Evolutionary conservation across 1,140 invertebrate species (phyloP), one percentile per base, ranked within the genome.

Genomic region (Alviniconcha marisindica): DNA sequence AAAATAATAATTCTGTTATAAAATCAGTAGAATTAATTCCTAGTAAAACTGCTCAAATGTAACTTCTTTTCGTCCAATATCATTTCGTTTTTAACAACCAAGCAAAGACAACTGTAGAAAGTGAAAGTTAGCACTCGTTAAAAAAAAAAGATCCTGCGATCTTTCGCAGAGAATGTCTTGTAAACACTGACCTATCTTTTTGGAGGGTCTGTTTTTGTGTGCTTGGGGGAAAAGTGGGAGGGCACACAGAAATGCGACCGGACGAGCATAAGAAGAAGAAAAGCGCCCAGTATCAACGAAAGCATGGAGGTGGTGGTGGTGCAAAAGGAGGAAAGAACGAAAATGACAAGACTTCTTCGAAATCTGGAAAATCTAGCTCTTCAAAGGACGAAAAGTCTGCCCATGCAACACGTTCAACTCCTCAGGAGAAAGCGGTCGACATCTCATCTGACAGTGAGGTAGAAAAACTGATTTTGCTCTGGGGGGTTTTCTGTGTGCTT

Each of bases 221-320:
- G n/a, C n/a, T n/a, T n/a, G n/a, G n/a, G n/a, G n/a, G n/a, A n/a
- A n/a, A n/a, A n/a, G n/a, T n/a, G n/a, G n/a, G n/a, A n/a, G n/a
- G n/a, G n/a, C n/a, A n/a, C 85, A 54, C 33, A 36, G 60, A 76
- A 73, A 83, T 83, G 85, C 48, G 77, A 69, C 60, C 83, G 69
- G 87, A 74, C 76, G 83, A 85, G 81, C 86, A 79, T 36, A 83
- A 76, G 82, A 85, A 83, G 82, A 85, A 82, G 71, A 81, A 54
- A 69, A 87, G 56, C 28, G 77, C 82, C 12, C 82, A 83, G 82
- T 85, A 81, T 76, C 77, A 77, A 84, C 69, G 77, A 76, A 84
- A 87, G 80, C 83, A 81, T n/a, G n/a, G n/a, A 78, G 79, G 63
- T 48, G 40, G 10, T 42, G 10, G 24, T 3, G 54, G 12, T n/a